Conservation (phyloP, 2,797 vertebrate genomes). For the Coregonus suidteri region DNA sequence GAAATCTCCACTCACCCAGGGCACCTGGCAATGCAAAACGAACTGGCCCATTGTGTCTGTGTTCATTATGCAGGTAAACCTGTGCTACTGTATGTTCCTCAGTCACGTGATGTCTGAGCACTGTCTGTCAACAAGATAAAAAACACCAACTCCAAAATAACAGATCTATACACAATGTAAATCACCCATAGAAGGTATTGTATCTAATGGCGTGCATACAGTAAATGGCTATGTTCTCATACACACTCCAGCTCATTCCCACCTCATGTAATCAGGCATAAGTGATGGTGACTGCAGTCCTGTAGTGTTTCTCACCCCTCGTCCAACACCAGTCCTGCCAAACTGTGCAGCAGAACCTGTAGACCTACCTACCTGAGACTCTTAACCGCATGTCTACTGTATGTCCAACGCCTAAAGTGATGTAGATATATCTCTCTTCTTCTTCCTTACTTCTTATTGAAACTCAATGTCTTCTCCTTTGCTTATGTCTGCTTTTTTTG, state of each 20-base stretch:
- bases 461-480: conserved; percentile 80
- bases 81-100: conserved; percentile 70
- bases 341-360: conserved; percentile 22
- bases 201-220: conserved; percentile 66
- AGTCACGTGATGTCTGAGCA: conserved; percentile 66
- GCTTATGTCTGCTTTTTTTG: conserved; percentile 79
- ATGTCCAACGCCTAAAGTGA: conserved; percentile 56
- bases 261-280: conserved; percentile 76
- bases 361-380: background rate
- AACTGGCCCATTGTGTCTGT: conserved; percentile 22
- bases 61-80: conserved; percentile 50
- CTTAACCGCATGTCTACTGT: conserved; percentile 51
- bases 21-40: too few relatives aligned
- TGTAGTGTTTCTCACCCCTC: conserved; percentile 44
- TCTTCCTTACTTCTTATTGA: conserved; percentile 72
- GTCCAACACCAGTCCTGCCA: conserved; percentile 33
- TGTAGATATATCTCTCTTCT: conserved; percentile 66
- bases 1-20: background rate
- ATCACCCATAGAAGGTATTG: conserved; percentile 19
- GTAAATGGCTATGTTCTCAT: conserved; percentile 58
- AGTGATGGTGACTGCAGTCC: conserved; percentile 74
- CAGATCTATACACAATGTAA: background rate
- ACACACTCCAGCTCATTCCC: conserved; percentile 63
- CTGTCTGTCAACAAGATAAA: background rate
- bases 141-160: conserved; percentile 15